These are phyloP conservation scores for Ianthella basta DNA, from an alignment of 37 sponge, comb jelly and placozoan species.

Conservation along the genomic window DNA sequence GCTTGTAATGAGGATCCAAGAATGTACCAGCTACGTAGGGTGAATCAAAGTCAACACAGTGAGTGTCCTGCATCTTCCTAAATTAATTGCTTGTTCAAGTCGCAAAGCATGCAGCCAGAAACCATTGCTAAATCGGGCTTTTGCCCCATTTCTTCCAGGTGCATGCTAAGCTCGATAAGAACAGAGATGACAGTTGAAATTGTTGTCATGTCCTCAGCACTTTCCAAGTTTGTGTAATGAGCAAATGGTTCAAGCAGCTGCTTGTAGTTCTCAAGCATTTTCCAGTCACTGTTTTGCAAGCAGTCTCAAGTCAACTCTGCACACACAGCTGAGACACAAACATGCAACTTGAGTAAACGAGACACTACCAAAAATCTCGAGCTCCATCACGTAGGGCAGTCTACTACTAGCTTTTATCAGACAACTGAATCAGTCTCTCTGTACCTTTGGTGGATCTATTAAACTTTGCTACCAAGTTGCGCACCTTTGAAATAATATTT, in stretches of 20 bases:
- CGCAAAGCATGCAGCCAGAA: no score
- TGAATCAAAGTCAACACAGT: neutral
- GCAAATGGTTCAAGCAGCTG: conserved; percentile 42
- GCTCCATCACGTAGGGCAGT: conserved; percentile 42
- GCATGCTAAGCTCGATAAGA: conserved; percentile 29
- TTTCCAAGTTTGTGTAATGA: conserved; percentile 20
- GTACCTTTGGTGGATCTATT: conserved; percentile 40
- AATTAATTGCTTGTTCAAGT: no score
- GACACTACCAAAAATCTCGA: conserved; percentile 30
- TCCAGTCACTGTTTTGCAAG: conserved; percentile 32
- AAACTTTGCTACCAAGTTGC: conserved; percentile 21
- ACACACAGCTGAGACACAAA: neutral
- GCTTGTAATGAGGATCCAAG: conserved; percentile 14
- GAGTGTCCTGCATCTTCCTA: conserved; percentile 1
- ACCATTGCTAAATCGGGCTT: neutral
- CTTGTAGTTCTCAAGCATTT: neutral
- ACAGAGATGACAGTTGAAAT: conserved; percentile 34
- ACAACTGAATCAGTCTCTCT: conserved; percentile 22
- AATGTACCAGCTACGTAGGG: conserved; percentile 2
- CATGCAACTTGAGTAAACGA: neutral
- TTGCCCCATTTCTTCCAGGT: conserved; percentile 15
- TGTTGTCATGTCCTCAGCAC: conserved; percentile 38
- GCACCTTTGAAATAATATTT: neutral
- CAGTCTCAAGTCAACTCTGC: conserved; percentile 32
- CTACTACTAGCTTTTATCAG: conserved; percentile 29